Conservation (phyloP, 2,797 vertebrate genomes). For the Spheniscus humboldti region DNA sequence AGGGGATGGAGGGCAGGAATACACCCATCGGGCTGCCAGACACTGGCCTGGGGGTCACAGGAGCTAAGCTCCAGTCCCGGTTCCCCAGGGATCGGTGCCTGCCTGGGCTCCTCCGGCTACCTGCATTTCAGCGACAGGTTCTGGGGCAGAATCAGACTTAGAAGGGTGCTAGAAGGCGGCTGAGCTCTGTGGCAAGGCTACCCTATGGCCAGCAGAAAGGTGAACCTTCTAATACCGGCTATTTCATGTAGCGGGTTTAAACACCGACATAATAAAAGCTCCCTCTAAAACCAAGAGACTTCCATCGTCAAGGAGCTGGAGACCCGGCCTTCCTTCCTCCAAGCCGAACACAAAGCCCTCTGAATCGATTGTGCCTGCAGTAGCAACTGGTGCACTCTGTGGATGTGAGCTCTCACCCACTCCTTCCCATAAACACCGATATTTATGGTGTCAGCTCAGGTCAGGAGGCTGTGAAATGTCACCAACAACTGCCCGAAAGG, state of each 20-base stretch:
- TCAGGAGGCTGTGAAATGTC: constrained; percentile 59
- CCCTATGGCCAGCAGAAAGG: background rate
- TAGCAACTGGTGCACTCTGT: background rate
- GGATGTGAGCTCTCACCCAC: background rate
- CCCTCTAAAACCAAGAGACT: background rate
- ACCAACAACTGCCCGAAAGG: constrained; percentile 5
- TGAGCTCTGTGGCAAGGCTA: background rate
- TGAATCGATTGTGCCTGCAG: background rate
- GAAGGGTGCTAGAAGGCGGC: background rate
- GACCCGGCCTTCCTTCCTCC: background rate
- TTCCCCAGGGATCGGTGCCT: background rate
- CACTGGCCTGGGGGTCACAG: background rate
- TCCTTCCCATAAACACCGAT: background rate
- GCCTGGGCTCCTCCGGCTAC: background rate
- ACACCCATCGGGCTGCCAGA: background rate
- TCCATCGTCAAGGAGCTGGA: background rate
- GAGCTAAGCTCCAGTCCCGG: background rate
- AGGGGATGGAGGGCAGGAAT: background rate
- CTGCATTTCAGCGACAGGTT: background rate
- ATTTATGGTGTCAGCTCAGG: constrained; percentile 42
- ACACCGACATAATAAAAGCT: background rate
- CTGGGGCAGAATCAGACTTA: background rate
- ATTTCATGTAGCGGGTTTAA: background rate
- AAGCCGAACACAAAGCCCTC: background rate
- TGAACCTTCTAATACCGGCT: background rate